Conservation (phyloP, 2,113 vertebrate genomes). For the Corvus cornix region DNA sequence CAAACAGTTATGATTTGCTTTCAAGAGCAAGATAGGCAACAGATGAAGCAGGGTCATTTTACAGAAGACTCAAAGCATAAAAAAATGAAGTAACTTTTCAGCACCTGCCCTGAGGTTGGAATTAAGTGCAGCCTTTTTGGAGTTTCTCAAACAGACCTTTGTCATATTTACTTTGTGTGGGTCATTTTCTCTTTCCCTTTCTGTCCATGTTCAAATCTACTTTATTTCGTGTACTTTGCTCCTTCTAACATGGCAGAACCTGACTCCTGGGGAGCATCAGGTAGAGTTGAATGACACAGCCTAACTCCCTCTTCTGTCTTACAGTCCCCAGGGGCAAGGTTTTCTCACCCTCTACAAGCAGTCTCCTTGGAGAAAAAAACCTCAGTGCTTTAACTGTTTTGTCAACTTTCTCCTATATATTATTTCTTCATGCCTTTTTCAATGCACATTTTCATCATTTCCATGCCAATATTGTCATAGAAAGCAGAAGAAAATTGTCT, state of each 20-base stretch:
- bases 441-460: not conserved
- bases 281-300: not conserved
- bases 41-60: not conserved
- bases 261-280: fast-evolving
- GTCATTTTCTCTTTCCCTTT: not conserved
- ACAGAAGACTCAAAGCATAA: not conserved
- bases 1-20: not conserved
- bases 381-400: not conserved
- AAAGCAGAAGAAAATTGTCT: not conserved
- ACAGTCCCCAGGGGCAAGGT: not conserved
- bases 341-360: not conserved
- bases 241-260: not conserved
- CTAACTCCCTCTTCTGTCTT: not conserved
- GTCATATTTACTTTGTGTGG: not conserved
- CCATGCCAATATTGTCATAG: not conserved
- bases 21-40: not conserved
- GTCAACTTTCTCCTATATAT: not conserved
- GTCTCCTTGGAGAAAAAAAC: not conserved
- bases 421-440: not conserved
- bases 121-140: not conserved
- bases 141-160: not conserved
- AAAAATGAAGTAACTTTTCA: not conserved
- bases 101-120: not conserved
- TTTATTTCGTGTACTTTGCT: fast-evolving
- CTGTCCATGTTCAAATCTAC: not conserved